Evolutionary conservation across 2,113 vertebrate species (phyloP).

Genomic region (Sinocyclocheilus anophthalmus): DNA sequence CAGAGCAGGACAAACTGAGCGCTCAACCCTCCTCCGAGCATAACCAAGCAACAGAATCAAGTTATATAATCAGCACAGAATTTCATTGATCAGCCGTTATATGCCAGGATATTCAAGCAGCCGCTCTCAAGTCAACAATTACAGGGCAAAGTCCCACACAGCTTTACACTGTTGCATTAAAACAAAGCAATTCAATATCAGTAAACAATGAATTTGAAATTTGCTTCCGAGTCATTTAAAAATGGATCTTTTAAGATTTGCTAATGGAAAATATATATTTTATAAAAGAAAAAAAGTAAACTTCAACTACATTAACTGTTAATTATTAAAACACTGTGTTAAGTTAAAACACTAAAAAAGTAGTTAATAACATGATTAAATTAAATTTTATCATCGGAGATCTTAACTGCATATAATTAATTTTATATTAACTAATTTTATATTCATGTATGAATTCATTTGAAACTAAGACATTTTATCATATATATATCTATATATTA

Average conservation of each 20-base stretch:
- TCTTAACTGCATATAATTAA: not conserved
- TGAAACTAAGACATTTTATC: too few species aligned
- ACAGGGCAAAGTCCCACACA: not conserved
- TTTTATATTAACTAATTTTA: too few species aligned
- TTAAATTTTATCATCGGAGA: not conserved
- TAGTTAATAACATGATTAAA: not conserved
- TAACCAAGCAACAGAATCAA: conserved; percentile 44
- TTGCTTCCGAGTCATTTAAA: not conserved
- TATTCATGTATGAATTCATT: too few species aligned
- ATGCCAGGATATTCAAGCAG: not conserved
- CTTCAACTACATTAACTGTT: not conserved
- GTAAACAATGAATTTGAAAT: not conserved
- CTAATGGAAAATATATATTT: not conserved
- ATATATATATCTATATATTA: too few species aligned
- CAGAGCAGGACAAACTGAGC: not conserved
- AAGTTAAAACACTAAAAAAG: not conserved
- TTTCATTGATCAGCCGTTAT: conserved; percentile 7
- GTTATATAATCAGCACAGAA: conserved; percentile 35
- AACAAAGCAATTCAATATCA: not conserved
- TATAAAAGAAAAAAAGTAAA: not conserved
- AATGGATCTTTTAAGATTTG: not conserved
- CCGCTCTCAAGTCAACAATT: not conserved
- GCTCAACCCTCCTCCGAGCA: conserved; percentile 18
- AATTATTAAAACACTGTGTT: not conserved
- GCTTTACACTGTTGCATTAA: not conserved